A percentile compares a stretch with the other conserved stretches of the same genome.
These are phyloP conservation scores for Littorina saxatilis DNA, from an alignment of 1,140 invertebrate species.

Conservation along the genomic window DNA sequence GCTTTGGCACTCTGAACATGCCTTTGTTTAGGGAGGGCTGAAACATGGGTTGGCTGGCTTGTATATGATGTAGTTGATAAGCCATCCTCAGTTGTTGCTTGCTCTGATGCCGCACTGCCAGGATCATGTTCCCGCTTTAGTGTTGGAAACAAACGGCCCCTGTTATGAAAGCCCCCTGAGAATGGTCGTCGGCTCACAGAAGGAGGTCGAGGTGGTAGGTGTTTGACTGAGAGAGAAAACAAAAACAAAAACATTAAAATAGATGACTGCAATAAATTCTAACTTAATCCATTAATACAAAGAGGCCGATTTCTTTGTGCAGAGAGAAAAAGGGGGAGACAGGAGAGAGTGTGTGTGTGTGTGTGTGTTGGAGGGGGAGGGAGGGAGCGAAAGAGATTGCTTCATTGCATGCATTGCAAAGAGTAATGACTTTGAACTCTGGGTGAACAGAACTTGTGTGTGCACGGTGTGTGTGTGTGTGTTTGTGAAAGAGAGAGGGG, in stretches of 20 bases:
- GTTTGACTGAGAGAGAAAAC: conserved; percentile 27
- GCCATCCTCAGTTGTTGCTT: background rate
- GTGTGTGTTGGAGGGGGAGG: no score
- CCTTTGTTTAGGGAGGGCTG: conserved; percentile 7
- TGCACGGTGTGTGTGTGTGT: no score
- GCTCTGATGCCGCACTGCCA: background rate
- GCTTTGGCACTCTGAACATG: conserved; percentile 58
- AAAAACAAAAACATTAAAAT: background rate
- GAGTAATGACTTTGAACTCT: no score
- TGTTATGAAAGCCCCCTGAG: conserved; percentile 33
- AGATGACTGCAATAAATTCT: no score
- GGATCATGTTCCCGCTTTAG: background rate
- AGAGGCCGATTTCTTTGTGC: no score
- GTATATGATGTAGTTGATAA: background rate
- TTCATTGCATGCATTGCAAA: no score
- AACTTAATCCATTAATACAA: no score
- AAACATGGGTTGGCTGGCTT: background rate
- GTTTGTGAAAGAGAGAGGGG: no score
- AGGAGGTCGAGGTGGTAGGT: conserved; percentile 33
- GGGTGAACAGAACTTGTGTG: no score
- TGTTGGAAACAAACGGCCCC: conserved; percentile 34
- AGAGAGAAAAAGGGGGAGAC: no score
- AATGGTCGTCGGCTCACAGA: background rate
- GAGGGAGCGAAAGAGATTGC: no score
- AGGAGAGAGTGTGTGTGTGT: no score